These are phyloP conservation scores for Thomomys bottae DNA, from an alignment of 2,113 vertebrate species.

Conservation along the genomic window DNA sequence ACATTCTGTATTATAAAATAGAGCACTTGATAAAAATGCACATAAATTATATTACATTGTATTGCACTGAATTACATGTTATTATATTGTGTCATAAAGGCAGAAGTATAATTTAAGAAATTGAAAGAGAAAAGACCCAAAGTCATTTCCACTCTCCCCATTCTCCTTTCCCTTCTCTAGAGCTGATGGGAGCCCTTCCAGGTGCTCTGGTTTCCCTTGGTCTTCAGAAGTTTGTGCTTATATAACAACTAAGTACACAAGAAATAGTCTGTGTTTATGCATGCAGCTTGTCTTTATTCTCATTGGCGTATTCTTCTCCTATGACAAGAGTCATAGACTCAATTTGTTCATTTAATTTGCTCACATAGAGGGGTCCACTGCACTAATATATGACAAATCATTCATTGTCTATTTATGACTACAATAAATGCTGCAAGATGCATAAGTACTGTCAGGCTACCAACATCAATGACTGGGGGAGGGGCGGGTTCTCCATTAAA, in stretches of 20 bases:
- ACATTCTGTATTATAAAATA: not conserved
- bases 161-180: not conserved
- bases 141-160: accelerated
- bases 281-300: not conserved
- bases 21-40: conserved; percentile 20
- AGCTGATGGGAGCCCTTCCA: not conserved
- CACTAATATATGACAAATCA: not conserved
- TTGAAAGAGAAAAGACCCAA: not conserved
- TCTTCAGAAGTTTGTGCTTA: not conserved
- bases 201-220: accelerated
- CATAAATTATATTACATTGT: not conserved
- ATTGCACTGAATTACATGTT: not conserved
- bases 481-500: not conserved
- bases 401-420: not conserved
- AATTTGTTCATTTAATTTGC: not conserved
- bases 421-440: not conserved
- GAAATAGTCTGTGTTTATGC: not conserved
- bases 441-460: accelerated
- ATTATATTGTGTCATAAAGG: not conserved
- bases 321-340: not conserved
- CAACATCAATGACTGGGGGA: not conserved
- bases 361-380: not conserved
- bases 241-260: not conserved
- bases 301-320: not conserved
- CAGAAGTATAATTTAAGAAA: conserved; percentile 14